These are phyloP conservation scores for Syngnathus scovelli DNA, from an alignment of 2,113 vertebrate species.

Conservation along the genomic window DNA sequence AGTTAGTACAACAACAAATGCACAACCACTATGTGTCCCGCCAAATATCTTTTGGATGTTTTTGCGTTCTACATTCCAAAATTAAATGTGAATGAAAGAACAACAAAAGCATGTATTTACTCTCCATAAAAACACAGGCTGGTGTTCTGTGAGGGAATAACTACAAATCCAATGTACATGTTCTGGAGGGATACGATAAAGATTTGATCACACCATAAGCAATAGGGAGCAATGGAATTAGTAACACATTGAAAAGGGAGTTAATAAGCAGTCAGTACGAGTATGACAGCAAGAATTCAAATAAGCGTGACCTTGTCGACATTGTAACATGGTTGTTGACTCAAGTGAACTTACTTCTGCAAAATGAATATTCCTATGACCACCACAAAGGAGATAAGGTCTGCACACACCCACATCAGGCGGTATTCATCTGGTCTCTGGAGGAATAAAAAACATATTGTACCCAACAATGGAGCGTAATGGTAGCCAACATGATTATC, in stretches of 20 bases:
- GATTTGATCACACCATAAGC: background rate
- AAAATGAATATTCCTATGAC: constrained; percentile 91
- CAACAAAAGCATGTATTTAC: background rate
- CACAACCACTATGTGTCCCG: background rate
- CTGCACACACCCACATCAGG: constrained; percentile 86
- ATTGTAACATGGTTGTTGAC: background rate
- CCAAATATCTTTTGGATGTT: background rate
- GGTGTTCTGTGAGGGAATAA: background rate
- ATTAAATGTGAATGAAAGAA: background rate
- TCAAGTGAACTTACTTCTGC: constrained; percentile 86
- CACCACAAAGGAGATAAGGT: constrained; percentile 85
- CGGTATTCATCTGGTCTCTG: constrained; percentile 85
- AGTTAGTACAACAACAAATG: background rate
- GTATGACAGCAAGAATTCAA: background rate
- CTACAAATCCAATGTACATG: background rate
- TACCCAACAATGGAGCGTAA: background rate
- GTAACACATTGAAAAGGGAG: background rate
- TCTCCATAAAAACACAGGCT: background rate
- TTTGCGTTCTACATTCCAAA: background rate
- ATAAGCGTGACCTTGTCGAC: background rate
- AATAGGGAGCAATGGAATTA: background rate
- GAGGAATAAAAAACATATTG: constrained; percentile 1
- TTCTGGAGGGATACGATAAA: background rate
- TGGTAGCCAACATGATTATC: background rate
- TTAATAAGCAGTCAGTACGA: background rate